phyloP scores from a whole-genome alignment of 1,140 invertebrate genomes.

The Phocides pigmalion region DNA sequence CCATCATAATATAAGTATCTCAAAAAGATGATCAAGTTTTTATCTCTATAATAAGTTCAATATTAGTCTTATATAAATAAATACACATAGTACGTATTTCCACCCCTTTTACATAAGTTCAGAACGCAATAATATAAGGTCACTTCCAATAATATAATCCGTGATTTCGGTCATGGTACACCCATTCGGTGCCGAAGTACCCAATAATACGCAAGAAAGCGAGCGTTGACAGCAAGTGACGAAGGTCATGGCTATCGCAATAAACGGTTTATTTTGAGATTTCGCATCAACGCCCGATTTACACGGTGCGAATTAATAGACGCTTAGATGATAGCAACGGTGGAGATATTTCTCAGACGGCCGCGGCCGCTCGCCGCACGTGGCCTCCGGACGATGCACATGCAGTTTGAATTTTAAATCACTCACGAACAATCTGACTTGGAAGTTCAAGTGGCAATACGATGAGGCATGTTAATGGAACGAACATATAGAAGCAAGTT shows the following conservation, averaged over 20 bases:
- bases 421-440: conserved; percentile 3
- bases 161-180: conserved; percentile 3
- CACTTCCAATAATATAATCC: background rate
- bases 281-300: conserved; percentile 32
- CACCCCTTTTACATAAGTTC: too few species aligned
- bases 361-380: background rate
- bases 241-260: conserved; percentile 39
- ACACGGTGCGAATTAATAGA: conserved; percentile 23
- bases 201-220: conserved; percentile 11
- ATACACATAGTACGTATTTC: too few species aligned
- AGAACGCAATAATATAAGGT: too few species aligned
- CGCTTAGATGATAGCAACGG: conserved; percentile 14
- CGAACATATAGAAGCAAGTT: background rate
- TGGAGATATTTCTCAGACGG: background rate
- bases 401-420: background rate
- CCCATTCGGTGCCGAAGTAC: background rate
- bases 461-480: background rate
- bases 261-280: conserved; percentile 38
- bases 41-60: too few species aligned
- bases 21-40: too few species aligned
- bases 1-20: too few species aligned
- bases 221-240: conserved; percentile 31
- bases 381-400: background rate
- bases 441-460: background rate
- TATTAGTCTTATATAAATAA: too few species aligned